Base-by-base conservation (phyloP, 2,888 invertebrate species). In the Clusia tigrina region DNA sequence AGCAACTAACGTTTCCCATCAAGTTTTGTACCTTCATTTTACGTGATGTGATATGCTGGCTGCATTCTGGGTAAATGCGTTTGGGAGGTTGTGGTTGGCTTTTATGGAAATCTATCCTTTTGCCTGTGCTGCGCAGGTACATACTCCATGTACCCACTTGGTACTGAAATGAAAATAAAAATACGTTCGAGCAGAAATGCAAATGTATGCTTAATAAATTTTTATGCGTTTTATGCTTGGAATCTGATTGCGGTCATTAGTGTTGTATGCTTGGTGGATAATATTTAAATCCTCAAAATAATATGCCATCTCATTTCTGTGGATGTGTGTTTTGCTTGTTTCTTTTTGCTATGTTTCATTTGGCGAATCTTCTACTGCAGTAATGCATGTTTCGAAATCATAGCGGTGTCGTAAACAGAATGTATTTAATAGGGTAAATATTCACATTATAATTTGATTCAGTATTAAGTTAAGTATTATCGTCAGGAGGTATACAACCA, bases 31-130 rank as follows among this genome's bases (percentile, higher is more conserved):
- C n/a, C 32, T 63, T 57, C 48, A 65, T 64, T 57, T 63, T 22
- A 22, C 52, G 15, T 46, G 22, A 9, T 46, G 18, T 25, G 57
- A 57, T 48, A n/a, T n/a, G n/a, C 48, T 26, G 51, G 23, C 65
- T 64, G 75, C 74, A 73, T 72, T 72, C 71, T 67, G 64, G 61
- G 54, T 46, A 1, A 32, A 9, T 32, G 6, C 12, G 32, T 17
- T 26, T 25, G 15, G n/a, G 53, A 62, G 66, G 69, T 22, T 15
- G 17, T 54, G 53, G 9, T 60, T 58, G 62, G 54, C 58, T 58
- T 65, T 69, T 56, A 60, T 68, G 60, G 26, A 46, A 46, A 58
- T 32, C 12, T 32, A 32, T 32, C 12, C 32, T 42, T 52, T 52
- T 37, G 37, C 48, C 52, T 58, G 22, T 26, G 22, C 37, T n/a